Base-by-base conservation (phyloP, 2,797 vertebrate genomes). In the Phyllotis vaccarum region DNA sequence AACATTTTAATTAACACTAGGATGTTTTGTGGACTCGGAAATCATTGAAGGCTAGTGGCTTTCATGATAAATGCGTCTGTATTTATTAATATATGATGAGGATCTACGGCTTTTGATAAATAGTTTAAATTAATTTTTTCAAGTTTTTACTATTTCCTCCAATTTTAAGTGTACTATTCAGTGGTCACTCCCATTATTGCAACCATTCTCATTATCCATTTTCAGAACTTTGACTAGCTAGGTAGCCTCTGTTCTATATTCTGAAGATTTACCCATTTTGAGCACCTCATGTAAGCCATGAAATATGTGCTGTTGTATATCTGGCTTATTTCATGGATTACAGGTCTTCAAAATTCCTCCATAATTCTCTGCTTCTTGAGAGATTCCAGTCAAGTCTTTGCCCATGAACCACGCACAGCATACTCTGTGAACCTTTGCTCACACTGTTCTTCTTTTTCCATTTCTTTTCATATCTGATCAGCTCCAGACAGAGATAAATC, bases 381-480 rank as follows among this genome's bases (percentile, higher is more conserved):
- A 81, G 52, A 86, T 40, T 82, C 64, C n/a, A 31, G 68, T 40
- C 40, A 56, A 27, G 10, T 29, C 27, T 13, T 0, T 2, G 8
- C 34, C 79, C 43, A 37, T 68, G 91, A 52, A 64, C 5, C 2
- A 31, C 3, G 11, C 52, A 46, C 24, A 86, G 3, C 31, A 11
- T 27, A 12, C 2, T 17, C 92, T 72, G 11, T 85, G 22, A 70
- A 56, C 16, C 37, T 85, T 81, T 70, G 27, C 22, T 74, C n/a
- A 22, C n/a, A 5, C 70, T n/a, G 29, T 56, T 82, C 19, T 7
- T 54, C 3, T 90, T 85, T 60, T 86, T 85, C 60, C 43, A 24
- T 86, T 66, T 49, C 81, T 86, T 90, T 82, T 70, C 70, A 87
- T 37, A 93, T 17, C 52, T 76, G 34, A 74, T 19, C 29, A 86